Base-by-base conservation (phyloP, 37 sponge, comb jelly and placozoan genomes). In the Chondrilla cf. caribensis region DNA sequence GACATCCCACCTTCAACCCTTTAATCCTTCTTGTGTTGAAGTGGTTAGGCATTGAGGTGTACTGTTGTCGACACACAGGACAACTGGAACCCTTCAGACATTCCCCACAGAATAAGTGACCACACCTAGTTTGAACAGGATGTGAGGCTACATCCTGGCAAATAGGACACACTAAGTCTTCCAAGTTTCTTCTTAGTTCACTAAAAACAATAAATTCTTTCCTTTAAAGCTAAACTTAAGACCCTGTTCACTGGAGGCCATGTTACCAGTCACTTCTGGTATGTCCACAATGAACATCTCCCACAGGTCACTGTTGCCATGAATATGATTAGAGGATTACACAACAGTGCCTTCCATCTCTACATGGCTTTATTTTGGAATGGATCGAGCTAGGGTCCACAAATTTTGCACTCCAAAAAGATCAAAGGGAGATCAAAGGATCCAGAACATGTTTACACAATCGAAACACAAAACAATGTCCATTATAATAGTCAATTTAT, bases 41-140 rank as follows among this genome's bases (percentile, higher is more conserved):
- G 43, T 39, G 44, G 25, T 73, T 43, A 19, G 41, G 41, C 19
- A 42, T 39, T n/a, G 41, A 36, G 44, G 43, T 73, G 44, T 24
- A 73, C 44, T 40, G 19, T 43, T 39, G 38, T 4, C 76, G 19
- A 43, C 76, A 73, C 11, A 38, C 25, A 14, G 76, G 76, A 40
- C 76, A 73, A 15, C 6, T 28, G 29, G 29, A 7, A 24, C 24
- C 24, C 3, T 73, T 37, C 8, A 73, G 44, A 38, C 76, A 73
- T 37, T 43, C 8, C 41, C 1, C 7, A 73, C 76, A 73, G 76
- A 73, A 73, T 42, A 73, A 18, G 44, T 73, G 76, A 73, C 76
- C 76, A n/a, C n/a, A n/a, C 38, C 76, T 73, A 9, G 76, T 73
- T 39, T 40, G 76, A 22, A 43, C 31, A 5, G 76, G 76, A 8